Evolutionary conservation across 1,140 invertebrate species (phyloP).

Genomic region (Mercenaria mercenaria): DNA sequence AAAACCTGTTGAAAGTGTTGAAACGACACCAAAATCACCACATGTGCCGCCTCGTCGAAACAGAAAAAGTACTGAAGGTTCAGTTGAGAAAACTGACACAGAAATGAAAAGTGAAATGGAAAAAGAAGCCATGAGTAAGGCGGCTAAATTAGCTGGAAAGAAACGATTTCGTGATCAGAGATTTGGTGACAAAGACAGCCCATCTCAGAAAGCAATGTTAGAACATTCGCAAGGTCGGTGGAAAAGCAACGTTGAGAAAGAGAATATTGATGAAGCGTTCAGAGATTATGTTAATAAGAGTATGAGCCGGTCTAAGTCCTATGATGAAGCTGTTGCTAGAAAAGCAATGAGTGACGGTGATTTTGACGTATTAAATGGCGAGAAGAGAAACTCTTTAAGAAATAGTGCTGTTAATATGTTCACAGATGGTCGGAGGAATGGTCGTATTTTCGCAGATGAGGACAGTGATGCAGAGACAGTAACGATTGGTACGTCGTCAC

Average conservation of each 20-base stretch:
- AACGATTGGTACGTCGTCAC: conserved; percentile 68
- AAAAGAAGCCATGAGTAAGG: conserved; percentile 71
- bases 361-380: background rate
- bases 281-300: conserved; percentile 74
- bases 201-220: conserved; percentile 61
- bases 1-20: conserved; percentile 40
- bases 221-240: conserved; percentile 67
- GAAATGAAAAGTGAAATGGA: conserved; percentile 56
- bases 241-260: conserved; percentile 81
- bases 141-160: conserved; percentile 80
- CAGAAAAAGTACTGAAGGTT: conserved; percentile 34
- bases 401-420: conserved; percentile 54
- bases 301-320: conserved; percentile 83
- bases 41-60: conserved; percentile 43
- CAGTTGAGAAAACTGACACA: conserved; percentile 49
- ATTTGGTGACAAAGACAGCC: conserved; percentile 78
- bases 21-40: conserved; percentile 64
- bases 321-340: conserved; percentile 80
- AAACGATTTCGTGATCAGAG: conserved; percentile 79
- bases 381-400: conserved; percentile 56
- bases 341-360: conserved; percentile 70
- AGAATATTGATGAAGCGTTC: conserved; percentile 79
- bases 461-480: conserved; percentile 80
- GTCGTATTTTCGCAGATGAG: conserved; percentile 78
- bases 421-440: conserved; percentile 77